phyloP scores from a whole-genome alignment of 2,888 invertebrate species.

The Scelioninae gen. 1 region DNA sequence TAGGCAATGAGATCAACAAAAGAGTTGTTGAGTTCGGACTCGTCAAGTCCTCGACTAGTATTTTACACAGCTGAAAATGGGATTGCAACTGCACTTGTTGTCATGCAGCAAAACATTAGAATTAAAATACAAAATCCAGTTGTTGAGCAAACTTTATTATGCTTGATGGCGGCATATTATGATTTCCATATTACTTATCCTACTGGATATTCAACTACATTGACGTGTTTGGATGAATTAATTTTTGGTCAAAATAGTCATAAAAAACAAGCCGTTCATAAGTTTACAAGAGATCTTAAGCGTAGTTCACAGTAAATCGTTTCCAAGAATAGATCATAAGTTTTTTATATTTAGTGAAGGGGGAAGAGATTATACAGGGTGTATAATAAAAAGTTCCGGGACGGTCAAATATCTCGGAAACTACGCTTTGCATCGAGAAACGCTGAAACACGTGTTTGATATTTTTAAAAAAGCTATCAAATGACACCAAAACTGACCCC shows the following conservation, averaged over 20 bases:
- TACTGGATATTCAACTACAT: constrained; percentile 5
- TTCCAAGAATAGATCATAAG: neutral
- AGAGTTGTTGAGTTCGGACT: constrained; percentile 3
- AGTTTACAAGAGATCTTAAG: constrained; percentile 25
- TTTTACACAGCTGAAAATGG: constrained; percentile 20
- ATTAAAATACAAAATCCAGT: neutral
- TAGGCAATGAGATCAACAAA: too few relatives aligned
- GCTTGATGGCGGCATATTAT: constrained; percentile 16
- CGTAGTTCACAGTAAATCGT: neutral
- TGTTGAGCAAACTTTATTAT: neutral
- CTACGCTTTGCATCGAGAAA: too few relatives aligned
- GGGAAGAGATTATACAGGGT: too few relatives aligned
- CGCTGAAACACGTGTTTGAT: too few relatives aligned
- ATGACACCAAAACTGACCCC: too few relatives aligned
- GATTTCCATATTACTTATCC: constrained; percentile 22
- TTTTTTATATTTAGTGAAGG: too few relatives aligned
- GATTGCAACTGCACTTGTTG: constrained; percentile 7
- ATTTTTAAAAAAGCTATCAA: too few relatives aligned
- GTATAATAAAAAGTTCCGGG: too few relatives aligned
- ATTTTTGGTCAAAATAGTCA: constrained; percentile 19
- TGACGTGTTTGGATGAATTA: constrained; percentile 17
- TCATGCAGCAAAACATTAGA: neutral
- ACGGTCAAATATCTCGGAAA: too few relatives aligned
- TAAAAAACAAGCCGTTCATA: constrained; percentile 19
- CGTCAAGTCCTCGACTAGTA: constrained; percentile 19